These are phyloP conservation scores for Theonella swinhoei DNA, from an alignment of 37 sponge, comb jelly and placozoan species.

Conservation along the genomic window DNA sequence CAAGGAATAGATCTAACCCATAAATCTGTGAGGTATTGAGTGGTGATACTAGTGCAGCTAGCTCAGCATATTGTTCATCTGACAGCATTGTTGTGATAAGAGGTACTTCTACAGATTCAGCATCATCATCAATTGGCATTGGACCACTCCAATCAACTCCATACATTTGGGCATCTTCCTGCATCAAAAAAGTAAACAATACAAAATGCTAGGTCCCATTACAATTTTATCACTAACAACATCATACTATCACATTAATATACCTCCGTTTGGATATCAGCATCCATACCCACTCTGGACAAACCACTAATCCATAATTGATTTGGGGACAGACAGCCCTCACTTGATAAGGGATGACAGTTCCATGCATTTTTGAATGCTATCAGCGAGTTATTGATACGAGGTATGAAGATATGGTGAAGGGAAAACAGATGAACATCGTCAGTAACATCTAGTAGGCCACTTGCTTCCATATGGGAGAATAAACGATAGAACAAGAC, in stretches of 20 bases:
- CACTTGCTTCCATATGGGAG: conserved; percentile 25
- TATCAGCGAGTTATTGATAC: too few relatives aligned
- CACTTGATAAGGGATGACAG: conserved; percentile 8
- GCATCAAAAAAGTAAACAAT: conserved; percentile 46
- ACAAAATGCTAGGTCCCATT: conserved; percentile 41
- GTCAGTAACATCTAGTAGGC: conserved; percentile 19
- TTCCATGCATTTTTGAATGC: too few relatives aligned
- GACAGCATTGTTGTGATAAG: too few relatives aligned
- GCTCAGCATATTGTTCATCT: too few relatives aligned
- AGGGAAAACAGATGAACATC: conserved; percentile 48
- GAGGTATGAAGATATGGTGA: too few relatives aligned
- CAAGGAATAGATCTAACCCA: too few relatives aligned
- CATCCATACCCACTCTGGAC: too few relatives aligned
- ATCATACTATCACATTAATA: conserved; percentile 13
- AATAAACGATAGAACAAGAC: conserved; percentile 28
- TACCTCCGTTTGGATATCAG: too few relatives aligned
- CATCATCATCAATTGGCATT: too few relatives aligned
- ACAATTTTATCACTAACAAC: conserved; percentile 14
- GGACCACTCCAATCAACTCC: conserved; percentile 52
- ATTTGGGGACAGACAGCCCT: background rate
- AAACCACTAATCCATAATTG: conserved; percentile 43
- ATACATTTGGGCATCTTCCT: background rate
- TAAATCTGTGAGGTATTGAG: too few relatives aligned
- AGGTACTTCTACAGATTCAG: too few relatives aligned
- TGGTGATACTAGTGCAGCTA: too few relatives aligned